Percentiles rank a stretch among this genome's conserved stretches.
phyloP scores from a whole-genome alignment of 2,113 vertebrate species.

The Panurus biarmicus region DNA sequence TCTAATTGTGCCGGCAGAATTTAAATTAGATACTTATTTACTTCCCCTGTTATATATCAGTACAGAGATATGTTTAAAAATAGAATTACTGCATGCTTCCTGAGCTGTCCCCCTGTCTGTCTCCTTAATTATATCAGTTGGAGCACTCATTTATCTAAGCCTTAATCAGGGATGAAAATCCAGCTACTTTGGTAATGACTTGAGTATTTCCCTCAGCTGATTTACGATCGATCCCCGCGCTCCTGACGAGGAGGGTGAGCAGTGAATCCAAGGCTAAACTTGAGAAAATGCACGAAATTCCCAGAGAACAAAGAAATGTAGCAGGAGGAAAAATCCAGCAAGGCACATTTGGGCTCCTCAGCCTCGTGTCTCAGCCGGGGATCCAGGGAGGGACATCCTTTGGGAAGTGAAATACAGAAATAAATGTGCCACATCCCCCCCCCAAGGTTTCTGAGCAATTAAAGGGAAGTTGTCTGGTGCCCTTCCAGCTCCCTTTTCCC shows the following conservation, averaged over 20 bases:
- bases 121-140: conserved; percentile 26
- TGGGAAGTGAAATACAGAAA: background rate
- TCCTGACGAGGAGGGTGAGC: background rate
- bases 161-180: conserved; percentile 59
- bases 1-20: conserved; percentile 56
- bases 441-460: background rate
- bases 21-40: conserved; percentile 60
- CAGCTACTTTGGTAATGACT: conserved; percentile 50
- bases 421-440: background rate
- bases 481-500: background rate
- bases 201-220: conserved; percentile 31
- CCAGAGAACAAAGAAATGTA: background rate
- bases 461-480: background rate
- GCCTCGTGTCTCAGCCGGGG: fast-evolving
- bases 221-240: conserved; percentile 4
- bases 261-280: background rate
- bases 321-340: background rate
- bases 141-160: conserved; percentile 61
- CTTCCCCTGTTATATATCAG: conserved; percentile 18
- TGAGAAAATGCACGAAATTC: background rate
- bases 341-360: background rate
- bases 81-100: conserved; percentile 55
- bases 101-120: conserved; percentile 29
- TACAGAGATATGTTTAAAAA: conserved; percentile 39
- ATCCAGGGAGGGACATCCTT: background rate